Evolutionary conservation across 2,113 vertebrate genomes (phyloP).

Genomic region (Callithrix jacchus): DNA sequence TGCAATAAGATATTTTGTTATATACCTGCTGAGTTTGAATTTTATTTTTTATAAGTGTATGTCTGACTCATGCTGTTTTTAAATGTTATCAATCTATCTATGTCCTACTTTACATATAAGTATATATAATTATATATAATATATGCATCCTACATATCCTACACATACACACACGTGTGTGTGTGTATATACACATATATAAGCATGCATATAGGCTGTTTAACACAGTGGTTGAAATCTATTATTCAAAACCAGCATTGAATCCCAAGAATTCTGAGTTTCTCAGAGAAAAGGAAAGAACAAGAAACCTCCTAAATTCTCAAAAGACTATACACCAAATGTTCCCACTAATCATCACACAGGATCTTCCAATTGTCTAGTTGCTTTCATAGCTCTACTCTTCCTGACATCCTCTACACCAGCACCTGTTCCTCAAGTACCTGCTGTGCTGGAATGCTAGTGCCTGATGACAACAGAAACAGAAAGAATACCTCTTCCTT

Average conservation of each 20-base stretch:
- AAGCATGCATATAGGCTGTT: not conserved
- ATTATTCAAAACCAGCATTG: not conserved
- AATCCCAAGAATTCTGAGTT: not conserved
- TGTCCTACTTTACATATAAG: too few species aligned
- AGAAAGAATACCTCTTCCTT: not conserved
- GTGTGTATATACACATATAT: not conserved
- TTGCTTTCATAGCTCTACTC: not conserved
- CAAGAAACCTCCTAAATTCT: not conserved
- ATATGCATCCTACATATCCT: too few species aligned
- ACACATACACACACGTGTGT: too few species aligned
- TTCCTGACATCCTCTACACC: not conserved
- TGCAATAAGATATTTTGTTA: not conserved
- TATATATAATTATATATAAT: too few species aligned
- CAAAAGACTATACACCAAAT: not conserved
- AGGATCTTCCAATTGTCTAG: not conserved
- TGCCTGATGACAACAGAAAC: not conserved
- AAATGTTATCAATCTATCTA: not conserved
- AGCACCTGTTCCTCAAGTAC: accelerated
- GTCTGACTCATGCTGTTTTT: not conserved
- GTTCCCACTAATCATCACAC: not conserved
- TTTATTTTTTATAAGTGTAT: not conserved
- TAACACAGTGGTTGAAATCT: not conserved
- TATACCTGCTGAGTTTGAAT: not conserved
- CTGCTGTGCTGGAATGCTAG: not conserved
- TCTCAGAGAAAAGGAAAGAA: not conserved